A percentile compares a stretch with the other conserved stretches of the same genome.
Evolutionary conservation across 1,140 invertebrate genomes (phyloP).

Genomic region (Drosophila santomea): DNA sequence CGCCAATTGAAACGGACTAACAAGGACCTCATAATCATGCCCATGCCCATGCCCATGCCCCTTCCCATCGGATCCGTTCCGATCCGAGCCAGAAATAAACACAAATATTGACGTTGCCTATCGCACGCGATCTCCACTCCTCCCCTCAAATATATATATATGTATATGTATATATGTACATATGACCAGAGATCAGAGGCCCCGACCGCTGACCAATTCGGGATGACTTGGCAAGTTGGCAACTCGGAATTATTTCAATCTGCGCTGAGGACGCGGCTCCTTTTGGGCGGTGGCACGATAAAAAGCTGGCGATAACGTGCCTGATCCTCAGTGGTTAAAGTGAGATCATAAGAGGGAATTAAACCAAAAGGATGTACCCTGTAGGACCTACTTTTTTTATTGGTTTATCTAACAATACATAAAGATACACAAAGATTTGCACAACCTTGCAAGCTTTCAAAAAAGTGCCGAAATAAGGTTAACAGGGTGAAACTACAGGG

Average conservation of each 20-base stretch:
- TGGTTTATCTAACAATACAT: too few relatives aligned
- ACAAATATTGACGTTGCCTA: slow-evolving; percentile 83
- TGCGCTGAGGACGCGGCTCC: slow-evolving; percentile 73
- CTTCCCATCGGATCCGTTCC: slow-evolving; percentile 3
- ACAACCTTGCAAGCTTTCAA: too few relatives aligned
- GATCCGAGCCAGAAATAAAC: slow-evolving; percentile 53
- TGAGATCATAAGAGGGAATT: slow-evolving; percentile 1
- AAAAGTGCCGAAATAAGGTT: too few relatives aligned
- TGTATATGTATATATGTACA: neutral
- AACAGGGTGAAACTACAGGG: neutral
- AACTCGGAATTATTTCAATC: slow-evolving; percentile 76
- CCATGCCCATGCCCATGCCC: slow-evolving; percentile 32
- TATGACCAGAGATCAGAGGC: slow-evolving; percentile 18
- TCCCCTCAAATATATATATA: slow-evolving; percentile 2
- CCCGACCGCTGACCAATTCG: slow-evolving; percentile 53
- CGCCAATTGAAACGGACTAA: slow-evolving; percentile 57
- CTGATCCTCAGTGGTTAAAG: neutral
- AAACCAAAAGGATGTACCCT: neutral
- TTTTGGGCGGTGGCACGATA: slow-evolving; percentile 57
- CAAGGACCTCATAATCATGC: slow-evolving; percentile 61
- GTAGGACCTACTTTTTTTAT: too few relatives aligned
- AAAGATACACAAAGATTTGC: too few relatives aligned
- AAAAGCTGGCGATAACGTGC: slow-evolving; percentile 71
- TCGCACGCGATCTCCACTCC: slow-evolving; percentile 75
- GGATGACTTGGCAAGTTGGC: slow-evolving; percentile 71